Evolutionary conservation across 2,797 vertebrate species (phyloP), one percentile per base, ranked within the genome.

Genomic region (Pangasius larnaudii): DNA sequence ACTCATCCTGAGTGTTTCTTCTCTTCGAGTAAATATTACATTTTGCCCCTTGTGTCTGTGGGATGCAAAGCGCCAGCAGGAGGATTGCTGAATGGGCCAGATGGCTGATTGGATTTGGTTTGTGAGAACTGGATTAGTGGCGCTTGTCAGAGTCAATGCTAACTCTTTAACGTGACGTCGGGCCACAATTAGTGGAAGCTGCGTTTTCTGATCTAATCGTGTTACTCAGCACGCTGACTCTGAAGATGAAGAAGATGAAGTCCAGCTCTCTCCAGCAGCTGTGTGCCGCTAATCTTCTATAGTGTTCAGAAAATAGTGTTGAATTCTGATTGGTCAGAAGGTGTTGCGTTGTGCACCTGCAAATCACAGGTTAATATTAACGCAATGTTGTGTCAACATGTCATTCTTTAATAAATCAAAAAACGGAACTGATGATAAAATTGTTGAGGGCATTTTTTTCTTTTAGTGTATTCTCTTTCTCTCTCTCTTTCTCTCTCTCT

Each of bases 51-150:
- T 6, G 30, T 65, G 80, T 83, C 61, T 65, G 61, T 49, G 61
- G 59, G 81, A 83, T 49, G 81, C 42, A 83, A 49, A 90, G 92
- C 90, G 16, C 69, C 53, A 88, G 90, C 88, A 74, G 77, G 86
- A 94, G 91, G 93, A 92, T 91, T 85, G 93, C 94, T 94, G 93
- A 94, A 91, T 88, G 86, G 79, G 39, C 93, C 94, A 94, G 94
- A 95, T 94, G 94, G 94, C 87, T 95, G 93, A 95, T 94, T 94
- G 81, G 89, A 95, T 96, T 95, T 91, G 53, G 77, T 75, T 88
- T 30, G 79, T 90, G 88, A 71, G 86, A 94, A 95, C 92, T 83
- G 33, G 88, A 95, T 95, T 93, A 93, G 92, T 49, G 85, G 63
- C 90, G 88, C 51, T 89, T 77, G 86, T 93, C 88, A 84, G 86